Evolutionary conservation across 2,113 vertebrate species (phyloP), one percentile per base, ranked within the genome.

Genomic region (Paedocypris sp.): DNA sequence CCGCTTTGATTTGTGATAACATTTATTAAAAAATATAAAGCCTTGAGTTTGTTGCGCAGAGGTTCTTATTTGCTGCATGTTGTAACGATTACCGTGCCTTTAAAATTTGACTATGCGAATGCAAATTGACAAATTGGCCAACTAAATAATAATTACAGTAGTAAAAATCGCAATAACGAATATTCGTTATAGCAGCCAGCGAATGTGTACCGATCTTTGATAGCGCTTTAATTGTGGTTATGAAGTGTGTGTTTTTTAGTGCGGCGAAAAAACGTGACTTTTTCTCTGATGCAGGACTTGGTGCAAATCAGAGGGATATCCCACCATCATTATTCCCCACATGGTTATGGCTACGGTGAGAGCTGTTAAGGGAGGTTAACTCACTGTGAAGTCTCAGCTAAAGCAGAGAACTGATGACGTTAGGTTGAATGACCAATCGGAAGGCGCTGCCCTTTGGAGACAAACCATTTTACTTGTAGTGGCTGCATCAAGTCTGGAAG

Each of bases 391-490:
- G 86, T 86, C 90, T 83, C 87, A 84, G 87, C 81, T 85, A 89
- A 58, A 85, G 80, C 83, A 80, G 80, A 81, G 82, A 82, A 80
- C 73, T 82, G 84, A 91, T 93, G 92, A 95, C 91, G 92, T 91
- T 87, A 79, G 86, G 84, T 78, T 78, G 83, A 83, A 79, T 91
- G 91, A 89, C 92, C 92, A 95, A 95, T 95, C 80, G 87, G 87
- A 80, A 91, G 86, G 85, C 89, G 87, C 90, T 94, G 91, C 89
- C 92, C 91, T 94, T 91, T 90, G 88, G 89, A 94, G 91, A 90
- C 89, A 87, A 93, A 92, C 91, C 92, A 90, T 90, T 92, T 89
- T 90, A 90, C 90, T 92, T 87, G 90, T 88, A 89, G 89, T 85
- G 88, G 88, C 87, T 88, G 86, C 86, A 89, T 88, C 87, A 87